Evolutionary conservation across 2,113 vertebrate species (phyloP).

Genomic region (Trinectes maculatus): DNA sequence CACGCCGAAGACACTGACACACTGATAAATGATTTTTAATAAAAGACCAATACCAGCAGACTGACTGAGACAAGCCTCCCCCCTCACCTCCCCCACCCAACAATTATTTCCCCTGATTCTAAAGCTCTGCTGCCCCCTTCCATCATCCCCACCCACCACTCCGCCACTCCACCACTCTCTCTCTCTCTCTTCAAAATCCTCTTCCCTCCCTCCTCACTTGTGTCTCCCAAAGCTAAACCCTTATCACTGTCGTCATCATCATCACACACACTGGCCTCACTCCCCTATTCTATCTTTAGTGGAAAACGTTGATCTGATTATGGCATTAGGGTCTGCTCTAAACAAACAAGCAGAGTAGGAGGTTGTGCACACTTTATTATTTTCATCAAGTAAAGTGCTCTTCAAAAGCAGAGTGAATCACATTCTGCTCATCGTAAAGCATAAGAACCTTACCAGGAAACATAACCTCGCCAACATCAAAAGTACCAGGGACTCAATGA

Average conservation of each 20-base stretch:
- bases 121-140: constrained; percentile 60
- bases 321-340: constrained; percentile 44
- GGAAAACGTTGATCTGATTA: constrained; percentile 74
- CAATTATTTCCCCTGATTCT: constrained; percentile 46
- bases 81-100: neutral
- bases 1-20: constrained; percentile 30
- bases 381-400: constrained; percentile 75
- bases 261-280: neutral
- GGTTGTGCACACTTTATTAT: constrained; percentile 44
- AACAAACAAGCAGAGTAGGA: constrained; percentile 69
- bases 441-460: constrained; percentile 71
- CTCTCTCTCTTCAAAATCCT: too few relatives aligned
- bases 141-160: constrained; percentile 37
- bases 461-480: constrained; percentile 52
- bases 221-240: constrained; percentile 29
- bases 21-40: constrained; percentile 66
- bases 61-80: constrained; percentile 14
- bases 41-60: constrained; percentile 43
- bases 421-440: constrained; percentile 63
- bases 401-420: constrained; percentile 60
- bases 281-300: constrained; percentile 29
- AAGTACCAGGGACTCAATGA: constrained; percentile 56
- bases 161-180: constrained; percentile 28
- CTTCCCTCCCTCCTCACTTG: constrained; percentile 5
- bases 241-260: constrained; percentile 39